Evolutionary conservation across 2,113 vertebrate species (phyloP).

Genomic region (Platycercus adscitus): DNA sequence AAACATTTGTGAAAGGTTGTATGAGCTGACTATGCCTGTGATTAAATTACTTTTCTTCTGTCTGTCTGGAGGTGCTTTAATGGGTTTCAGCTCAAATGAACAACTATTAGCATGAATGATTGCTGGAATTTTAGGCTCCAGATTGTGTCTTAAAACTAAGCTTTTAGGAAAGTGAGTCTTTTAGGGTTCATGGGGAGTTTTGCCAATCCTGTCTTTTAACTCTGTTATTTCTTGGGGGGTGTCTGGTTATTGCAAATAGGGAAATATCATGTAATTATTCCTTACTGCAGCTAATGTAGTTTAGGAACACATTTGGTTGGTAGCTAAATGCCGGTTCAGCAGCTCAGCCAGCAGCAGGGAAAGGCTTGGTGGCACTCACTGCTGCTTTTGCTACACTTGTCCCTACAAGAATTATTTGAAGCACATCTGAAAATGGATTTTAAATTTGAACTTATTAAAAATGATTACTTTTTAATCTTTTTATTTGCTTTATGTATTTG

Average conservation of each 20-base stretch:
- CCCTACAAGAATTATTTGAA: background rate
- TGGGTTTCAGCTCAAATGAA: background rate
- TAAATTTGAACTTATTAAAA: background rate
- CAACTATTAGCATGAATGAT: background rate
- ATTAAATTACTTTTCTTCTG: background rate
- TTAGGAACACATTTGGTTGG: background rate
- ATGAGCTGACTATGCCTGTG: background rate
- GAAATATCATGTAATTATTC: background rate
- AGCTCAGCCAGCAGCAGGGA: background rate
- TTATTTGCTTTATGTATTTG: background rate
- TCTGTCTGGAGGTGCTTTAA: background rate
- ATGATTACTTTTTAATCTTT: background rate
- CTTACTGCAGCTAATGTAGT: background rate
- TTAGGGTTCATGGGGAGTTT: background rate
- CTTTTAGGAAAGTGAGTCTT: background rate
- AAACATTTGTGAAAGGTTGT: background rate
- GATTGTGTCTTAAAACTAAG: background rate
- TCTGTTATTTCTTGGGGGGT: background rate
- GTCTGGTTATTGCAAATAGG: background rate
- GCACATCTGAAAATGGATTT: background rate
- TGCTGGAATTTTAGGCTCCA: background rate
- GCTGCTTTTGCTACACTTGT: background rate
- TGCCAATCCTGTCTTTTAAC: background rate
- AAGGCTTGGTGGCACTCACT: background rate
- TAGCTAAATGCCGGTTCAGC: background rate